A percentile compares a stretch with the other conserved stretches of the same genome.
These are phyloP conservation scores for Leucophenga varia DNA, from an alignment of 1,140 invertebrate species.

Conservation along the genomic window DNA sequence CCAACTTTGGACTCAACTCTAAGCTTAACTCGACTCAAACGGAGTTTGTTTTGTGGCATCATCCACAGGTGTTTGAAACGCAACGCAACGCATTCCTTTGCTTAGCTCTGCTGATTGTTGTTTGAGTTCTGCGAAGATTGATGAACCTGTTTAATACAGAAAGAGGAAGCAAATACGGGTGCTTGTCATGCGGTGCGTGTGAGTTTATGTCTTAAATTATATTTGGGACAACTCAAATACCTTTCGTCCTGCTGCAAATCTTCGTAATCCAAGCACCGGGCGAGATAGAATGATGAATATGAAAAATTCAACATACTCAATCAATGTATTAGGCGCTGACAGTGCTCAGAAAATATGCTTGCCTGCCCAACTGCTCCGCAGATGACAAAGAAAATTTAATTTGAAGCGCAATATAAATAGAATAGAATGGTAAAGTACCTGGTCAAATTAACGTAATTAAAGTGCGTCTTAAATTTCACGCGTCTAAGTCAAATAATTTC, in stretches of 20 bases:
- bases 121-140: slow-evolving; percentile 31
- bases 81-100: slow-evolving; percentile 5
- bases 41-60: slow-evolving; percentile 19
- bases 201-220: slow-evolving; percentile 20
- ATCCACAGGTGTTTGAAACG: slow-evolving; percentile 37
- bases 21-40: too few relatives aligned
- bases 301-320: slow-evolving; percentile 18
- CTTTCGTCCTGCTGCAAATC: too few relatives aligned
- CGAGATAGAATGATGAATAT: slow-evolving; percentile 20
- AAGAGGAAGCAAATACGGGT: background rate
- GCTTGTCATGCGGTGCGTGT: slow-evolving; percentile 7
- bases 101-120: slow-evolving; percentile 20
- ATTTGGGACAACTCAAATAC: slow-evolving; percentile 17
- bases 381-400: too few relatives aligned
- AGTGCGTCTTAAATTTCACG: too few relatives aligned
- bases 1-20: slow-evolving; percentile 16
- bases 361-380: too few relatives aligned
- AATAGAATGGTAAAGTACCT: too few relatives aligned
- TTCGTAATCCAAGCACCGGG: too few relatives aligned
- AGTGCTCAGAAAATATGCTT: slow-evolving; percentile 7
- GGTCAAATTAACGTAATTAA: too few relatives aligned
- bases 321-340: slow-evolving; percentile 24
- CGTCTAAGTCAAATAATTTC: too few relatives aligned
- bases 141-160: slow-evolving; percentile 27
- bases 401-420: too few relatives aligned